Evolutionary conservation across 2,797 vertebrate genomes (phyloP).

Genomic region (Spondyliosoma cantharus): DNA sequence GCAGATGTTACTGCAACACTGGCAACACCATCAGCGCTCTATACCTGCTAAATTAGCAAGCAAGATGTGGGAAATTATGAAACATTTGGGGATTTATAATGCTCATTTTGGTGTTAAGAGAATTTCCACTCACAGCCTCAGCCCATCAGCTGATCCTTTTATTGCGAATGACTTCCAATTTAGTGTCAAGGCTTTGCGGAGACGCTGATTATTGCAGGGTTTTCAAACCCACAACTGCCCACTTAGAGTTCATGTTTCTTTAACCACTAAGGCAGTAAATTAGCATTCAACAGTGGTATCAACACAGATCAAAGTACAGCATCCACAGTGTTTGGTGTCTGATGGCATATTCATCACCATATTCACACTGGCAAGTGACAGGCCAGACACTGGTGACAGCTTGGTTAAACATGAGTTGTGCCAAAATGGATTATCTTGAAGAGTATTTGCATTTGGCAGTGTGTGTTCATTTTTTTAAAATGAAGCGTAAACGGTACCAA

Average conservation of each 20-base stretch:
- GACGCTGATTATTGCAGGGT: background rate
- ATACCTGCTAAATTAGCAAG: slow-evolving; percentile 8
- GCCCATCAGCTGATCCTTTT: background rate
- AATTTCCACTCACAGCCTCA: background rate
- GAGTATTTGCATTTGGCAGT: background rate
- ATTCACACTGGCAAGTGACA: slow-evolving; percentile 7
- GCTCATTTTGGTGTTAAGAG: background rate
- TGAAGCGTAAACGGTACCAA: background rate
- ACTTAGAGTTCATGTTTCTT: background rate
- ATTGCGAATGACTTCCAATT: background rate
- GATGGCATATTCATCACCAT: slow-evolving; percentile 17
- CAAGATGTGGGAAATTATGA: background rate
- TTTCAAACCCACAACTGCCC: background rate
- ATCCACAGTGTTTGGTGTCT: slow-evolving; percentile 1
- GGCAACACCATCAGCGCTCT: background rate
- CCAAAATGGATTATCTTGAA: slow-evolving; percentile 7
- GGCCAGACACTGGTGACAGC: slow-evolving; percentile 10
- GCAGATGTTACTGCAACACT: slow-evolving; percentile 6
- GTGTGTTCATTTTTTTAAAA: background rate
- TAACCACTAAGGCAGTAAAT: background rate
- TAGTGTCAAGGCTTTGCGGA: background rate
- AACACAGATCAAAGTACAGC: slow-evolving; percentile 20
- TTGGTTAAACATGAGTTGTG: background rate
- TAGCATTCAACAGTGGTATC: slow-evolving; percentile 1
- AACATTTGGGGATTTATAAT: background rate